A percentile compares a stretch with the other conserved stretches of the same genome.
These are phyloP conservation scores for Neogobius melanostomus DNA, from an alignment of 2,113 vertebrate species.

Conservation along the genomic window DNA sequence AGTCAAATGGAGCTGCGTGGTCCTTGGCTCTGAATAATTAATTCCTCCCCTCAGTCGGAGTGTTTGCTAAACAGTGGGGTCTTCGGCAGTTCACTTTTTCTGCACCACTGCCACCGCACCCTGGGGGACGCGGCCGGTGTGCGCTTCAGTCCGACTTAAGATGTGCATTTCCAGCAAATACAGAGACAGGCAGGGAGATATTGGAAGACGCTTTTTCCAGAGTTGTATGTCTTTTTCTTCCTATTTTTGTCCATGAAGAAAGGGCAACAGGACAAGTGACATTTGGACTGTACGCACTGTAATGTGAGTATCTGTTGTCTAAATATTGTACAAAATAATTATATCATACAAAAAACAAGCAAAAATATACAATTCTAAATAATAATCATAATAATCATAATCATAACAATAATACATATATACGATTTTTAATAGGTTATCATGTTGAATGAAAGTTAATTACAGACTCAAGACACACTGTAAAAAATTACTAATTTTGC, in stretches of 20 bases:
- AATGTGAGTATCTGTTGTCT: slow-evolving; percentile 14
- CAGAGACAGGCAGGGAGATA: slow-evolving; percentile 58
- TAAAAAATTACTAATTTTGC: background rate
- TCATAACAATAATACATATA: too few species aligned
- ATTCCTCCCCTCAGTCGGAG: slow-evolving; percentile 79
- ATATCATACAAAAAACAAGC: too few species aligned
- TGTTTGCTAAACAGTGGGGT: slow-evolving; percentile 83
- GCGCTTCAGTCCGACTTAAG: slow-evolving; percentile 73
- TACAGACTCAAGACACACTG: too few species aligned
- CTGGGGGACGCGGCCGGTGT: slow-evolving; percentile 69
- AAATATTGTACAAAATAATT: background rate
- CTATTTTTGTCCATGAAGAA: slow-evolving; percentile 22
- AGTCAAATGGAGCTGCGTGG: slow-evolving; percentile 76
- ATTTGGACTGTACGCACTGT: slow-evolving; percentile 27
- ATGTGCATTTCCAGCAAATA: slow-evolving; percentile 65
- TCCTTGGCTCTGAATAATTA: slow-evolving; percentile 82
- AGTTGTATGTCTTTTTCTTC: slow-evolving; percentile 11
- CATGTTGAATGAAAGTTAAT: too few species aligned
- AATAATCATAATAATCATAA: too few species aligned
- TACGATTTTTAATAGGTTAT: too few species aligned
- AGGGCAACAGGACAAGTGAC: slow-evolving; percentile 33
- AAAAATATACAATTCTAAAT: too few species aligned
- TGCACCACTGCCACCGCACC: slow-evolving; percentile 77
- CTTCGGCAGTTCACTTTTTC: slow-evolving; percentile 83
- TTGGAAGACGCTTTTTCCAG: slow-evolving; percentile 42